Conservation (phyloP, 2,797 vertebrate genomes). For the Peromyscus attwateri region DNA sequence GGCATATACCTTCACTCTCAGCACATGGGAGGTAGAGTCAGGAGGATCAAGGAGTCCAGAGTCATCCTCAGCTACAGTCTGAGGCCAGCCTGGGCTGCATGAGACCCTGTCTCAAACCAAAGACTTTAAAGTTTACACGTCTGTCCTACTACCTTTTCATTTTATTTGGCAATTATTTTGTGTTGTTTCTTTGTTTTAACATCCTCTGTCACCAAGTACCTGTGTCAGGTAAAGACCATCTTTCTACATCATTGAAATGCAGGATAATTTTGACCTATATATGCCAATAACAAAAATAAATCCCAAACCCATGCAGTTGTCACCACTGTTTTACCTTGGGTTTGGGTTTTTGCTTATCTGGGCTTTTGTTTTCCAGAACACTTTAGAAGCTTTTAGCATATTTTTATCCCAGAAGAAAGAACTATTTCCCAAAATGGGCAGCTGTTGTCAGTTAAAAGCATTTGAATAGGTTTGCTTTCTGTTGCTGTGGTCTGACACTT, state of each 20-base stretch:
- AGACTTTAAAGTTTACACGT: background rate
- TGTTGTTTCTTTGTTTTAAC: background rate
- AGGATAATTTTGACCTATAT: background rate
- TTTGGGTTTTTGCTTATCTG: background rate
- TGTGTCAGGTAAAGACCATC: too few species aligned
- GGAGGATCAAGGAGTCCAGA: background rate
- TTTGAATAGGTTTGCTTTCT: background rate
- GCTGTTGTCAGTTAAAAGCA: background rate
- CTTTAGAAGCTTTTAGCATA: background rate
- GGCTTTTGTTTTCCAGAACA: background rate
- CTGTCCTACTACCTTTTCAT: background rate
- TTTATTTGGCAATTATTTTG: too few species aligned
- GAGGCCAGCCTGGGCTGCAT: background rate
- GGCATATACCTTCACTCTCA: background rate
- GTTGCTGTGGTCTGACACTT: background rate
- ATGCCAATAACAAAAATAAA: background rate
- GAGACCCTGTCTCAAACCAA: background rate
- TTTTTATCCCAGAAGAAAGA: background rate
- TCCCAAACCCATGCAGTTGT: background rate
- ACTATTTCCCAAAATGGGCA: background rate
- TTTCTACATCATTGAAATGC: background rate
- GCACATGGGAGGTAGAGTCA: background rate
- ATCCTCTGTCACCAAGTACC: background rate
- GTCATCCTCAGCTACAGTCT: background rate
- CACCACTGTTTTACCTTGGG: background rate